Percentiles rank a stretch among this genome's conserved stretches.
These are phyloP conservation scores for Drosophila navojoa DNA, from an alignment of 1,140 invertebrate species.

Conservation along the genomic window DNA sequence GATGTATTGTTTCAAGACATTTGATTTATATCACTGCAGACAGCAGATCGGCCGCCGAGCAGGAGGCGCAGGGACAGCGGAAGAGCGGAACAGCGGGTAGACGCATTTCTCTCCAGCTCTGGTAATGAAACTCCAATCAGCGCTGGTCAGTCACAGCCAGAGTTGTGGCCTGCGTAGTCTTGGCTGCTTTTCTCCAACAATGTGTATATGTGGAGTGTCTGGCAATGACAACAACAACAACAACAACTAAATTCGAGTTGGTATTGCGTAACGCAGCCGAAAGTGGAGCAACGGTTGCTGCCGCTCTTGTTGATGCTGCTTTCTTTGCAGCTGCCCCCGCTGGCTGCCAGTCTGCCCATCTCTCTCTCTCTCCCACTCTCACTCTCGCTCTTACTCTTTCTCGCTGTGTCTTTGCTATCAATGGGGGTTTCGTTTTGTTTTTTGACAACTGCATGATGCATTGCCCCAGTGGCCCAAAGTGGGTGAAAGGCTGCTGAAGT, in stretches of 20 bases:
- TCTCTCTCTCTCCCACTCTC: neutral
- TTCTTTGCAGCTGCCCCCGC: conserved; percentile 24
- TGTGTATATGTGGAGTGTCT: conserved; percentile 30
- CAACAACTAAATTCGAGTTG: conserved; percentile 17
- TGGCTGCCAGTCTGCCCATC: neutral
- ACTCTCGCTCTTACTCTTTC: neutral
- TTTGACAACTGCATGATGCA: conserved; percentile 81
- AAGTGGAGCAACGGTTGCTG: conserved; percentile 64
- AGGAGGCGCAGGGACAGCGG: too few relatives aligned
- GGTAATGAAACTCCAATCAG: conserved; percentile 82
- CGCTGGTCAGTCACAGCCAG: conserved; percentile 28
- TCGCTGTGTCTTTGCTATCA: conserved; percentile 2
- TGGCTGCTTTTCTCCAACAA: conserved; percentile 18
- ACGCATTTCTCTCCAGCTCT: conserved; percentile 45
- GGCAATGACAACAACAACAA: conserved; percentile 5
- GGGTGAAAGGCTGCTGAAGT: conserved; percentile 69
- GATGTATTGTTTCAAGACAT: conserved; percentile 73
- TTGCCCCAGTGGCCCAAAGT: conserved; percentile 71
- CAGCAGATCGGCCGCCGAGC: neutral
- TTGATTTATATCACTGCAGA: conserved; percentile 72
- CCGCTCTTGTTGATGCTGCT: conserved; percentile 24
- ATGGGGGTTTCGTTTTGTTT: conserved; percentile 43
- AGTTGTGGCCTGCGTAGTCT: conserved; percentile 19
- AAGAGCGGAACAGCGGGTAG: neutral
- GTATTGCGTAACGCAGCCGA: conserved; percentile 70